These are phyloP conservation scores for Galerucella nymphaeae DNA, from an alignment of 2,888 invertebrate species.

Conservation along the genomic window DNA sequence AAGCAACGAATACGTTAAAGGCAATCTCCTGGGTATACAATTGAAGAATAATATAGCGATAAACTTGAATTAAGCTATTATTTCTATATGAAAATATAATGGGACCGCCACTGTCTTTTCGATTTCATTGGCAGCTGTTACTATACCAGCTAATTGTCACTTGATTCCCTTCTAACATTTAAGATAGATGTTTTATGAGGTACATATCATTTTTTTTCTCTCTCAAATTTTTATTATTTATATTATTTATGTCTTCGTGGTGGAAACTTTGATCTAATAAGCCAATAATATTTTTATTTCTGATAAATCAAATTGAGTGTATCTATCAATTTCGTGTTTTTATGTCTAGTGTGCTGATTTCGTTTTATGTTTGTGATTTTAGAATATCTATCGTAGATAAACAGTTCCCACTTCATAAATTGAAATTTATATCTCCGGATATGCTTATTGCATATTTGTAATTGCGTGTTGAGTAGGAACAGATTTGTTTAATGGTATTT, in stretches of 20 bases:
- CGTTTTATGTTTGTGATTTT: neutral
- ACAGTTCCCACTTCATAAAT: neutral
- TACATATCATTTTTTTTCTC: slow-evolving; percentile 14
- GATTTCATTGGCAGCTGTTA: slow-evolving; percentile 55
- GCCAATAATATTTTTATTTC: slow-evolving; percentile 14
- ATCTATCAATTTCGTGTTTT: neutral
- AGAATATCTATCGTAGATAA: neutral
- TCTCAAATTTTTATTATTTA: slow-evolving; percentile 9
- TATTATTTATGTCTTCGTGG: slow-evolving; percentile 7
- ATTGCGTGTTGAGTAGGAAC: neutral
- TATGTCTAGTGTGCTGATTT: neutral
- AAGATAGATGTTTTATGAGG: slow-evolving; percentile 42
- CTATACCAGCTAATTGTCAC: slow-evolving; percentile 56
- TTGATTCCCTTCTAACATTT: slow-evolving; percentile 47
- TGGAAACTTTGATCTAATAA: slow-evolving; percentile 15
- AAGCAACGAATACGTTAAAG: no score
- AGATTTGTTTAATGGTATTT: neutral
- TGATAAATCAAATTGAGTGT: neutral
- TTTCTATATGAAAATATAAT: neutral
- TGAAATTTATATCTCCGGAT: no score
- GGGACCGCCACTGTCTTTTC: slow-evolving; percentile 47
- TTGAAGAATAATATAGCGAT: no score
- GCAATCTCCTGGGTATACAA: no score
- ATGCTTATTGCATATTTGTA: slow-evolving; percentile 1
- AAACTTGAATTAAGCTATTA: no score